Conservation (phyloP, 2,113 vertebrate species). For the Pteruthius melanotis region DNA sequence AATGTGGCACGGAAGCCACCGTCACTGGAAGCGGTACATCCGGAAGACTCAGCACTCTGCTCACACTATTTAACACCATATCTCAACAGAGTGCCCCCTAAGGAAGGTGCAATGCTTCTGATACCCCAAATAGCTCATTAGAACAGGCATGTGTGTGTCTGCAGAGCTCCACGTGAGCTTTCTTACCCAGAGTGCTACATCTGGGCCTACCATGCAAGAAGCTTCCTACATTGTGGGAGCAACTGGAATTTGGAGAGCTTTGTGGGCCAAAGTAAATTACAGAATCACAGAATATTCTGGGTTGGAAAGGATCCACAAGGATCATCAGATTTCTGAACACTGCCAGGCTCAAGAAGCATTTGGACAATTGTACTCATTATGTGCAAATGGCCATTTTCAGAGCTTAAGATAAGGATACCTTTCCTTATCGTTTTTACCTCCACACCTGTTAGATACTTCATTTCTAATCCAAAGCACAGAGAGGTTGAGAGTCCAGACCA, state of each 20-base stretch:
- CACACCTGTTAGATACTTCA: background rate
- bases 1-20: background rate
- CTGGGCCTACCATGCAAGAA: background rate
- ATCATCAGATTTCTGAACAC: background rate
- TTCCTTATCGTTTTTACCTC: too few species aligned
- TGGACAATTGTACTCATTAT: background rate
- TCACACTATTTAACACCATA: background rate
- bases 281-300: background rate
- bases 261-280: background rate
- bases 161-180: rapidly evolving
- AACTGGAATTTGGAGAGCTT: background rate
- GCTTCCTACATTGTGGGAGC: background rate
- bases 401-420: background rate
- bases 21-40: background rate
- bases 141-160: background rate
- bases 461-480: background rate
- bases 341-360: background rate
- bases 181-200: background rate
- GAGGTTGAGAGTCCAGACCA: background rate
- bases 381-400: background rate
- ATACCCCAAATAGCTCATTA: background rate
- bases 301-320: background rate
- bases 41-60: background rate
- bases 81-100: background rate
- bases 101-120: background rate